Evolutionary conservation across 35 echinoderm and acorn worm species (phyloP).

Genomic region (Lytechinus variegatus): DNA sequence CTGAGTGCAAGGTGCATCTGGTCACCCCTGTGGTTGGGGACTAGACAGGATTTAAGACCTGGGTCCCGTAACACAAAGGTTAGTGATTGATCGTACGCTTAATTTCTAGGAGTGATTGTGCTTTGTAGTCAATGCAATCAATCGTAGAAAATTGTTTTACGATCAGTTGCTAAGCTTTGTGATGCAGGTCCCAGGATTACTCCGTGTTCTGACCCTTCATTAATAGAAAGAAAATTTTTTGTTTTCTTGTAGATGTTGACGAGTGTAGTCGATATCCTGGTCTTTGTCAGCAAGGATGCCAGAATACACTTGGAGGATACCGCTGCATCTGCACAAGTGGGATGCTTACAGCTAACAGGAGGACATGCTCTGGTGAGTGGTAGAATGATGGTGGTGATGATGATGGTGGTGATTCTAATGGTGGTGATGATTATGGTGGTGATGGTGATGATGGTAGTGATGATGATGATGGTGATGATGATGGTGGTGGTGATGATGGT

Average conservation of each 20-base stretch:
- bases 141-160: too few species aligned
- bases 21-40: too few species aligned
- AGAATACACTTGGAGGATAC: slow-evolving; percentile 82
- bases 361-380: slow-evolving; percentile 63
- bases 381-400: neutral
- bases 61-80: too few species aligned
- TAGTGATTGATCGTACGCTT: too few species aligned
- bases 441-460: neutral
- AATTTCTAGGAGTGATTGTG: too few species aligned
- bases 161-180: too few species aligned
- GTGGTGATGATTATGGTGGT: neutral
- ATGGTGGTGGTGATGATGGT: neutral
- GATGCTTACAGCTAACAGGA: slow-evolving; percentile 61
- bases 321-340: slow-evolving; percentile 63
- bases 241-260: slow-evolving; percentile 74
- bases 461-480: neutral
- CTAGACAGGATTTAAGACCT: too few species aligned
- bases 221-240: neutral
- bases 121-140: too few species aligned
- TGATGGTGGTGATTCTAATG: neutral
- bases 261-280: slow-evolving; percentile 69
- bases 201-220: neutral
- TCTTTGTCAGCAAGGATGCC: slow-evolving; percentile 82
- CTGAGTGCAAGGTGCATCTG: too few species aligned
- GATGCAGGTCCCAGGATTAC: too few species aligned